Base-by-base conservation (phyloP, 2,113 vertebrate genomes). In the Anolis sagrei region DNA sequence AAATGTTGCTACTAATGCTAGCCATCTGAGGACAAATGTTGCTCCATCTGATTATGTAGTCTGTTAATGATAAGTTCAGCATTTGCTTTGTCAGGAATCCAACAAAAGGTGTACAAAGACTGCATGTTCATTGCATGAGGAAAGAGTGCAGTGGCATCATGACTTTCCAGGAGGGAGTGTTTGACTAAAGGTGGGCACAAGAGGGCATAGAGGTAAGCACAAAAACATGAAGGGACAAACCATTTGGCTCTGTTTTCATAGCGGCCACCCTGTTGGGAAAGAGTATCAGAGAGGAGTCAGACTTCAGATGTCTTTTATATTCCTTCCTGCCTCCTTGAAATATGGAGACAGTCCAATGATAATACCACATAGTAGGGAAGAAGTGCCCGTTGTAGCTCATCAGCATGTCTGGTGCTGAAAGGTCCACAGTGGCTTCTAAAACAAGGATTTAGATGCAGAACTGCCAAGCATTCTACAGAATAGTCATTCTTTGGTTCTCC, bases 71-170 rank as follows among this genome's bases (percentile, higher is more conserved):
- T 81, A 68, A 81, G 23, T 80, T 64, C 39, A 32, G 27, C 4
- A 27, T 81, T 81, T 81, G 79, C 19, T 49, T 81, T 81, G 79
- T 68, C 79, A 81, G 16, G 62, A 68, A 1, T 81, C 79, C 79
- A 81, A 79, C n/a, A 27, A n/a, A 44, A 27, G 39, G 39, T 48
- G 78, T 18, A 18, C 39, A 62, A 36, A 64, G 25, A 3, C n/a
- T n/a, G n/a, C n/a, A n/a, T n/a, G n/a, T n/a, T n/a, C n/a, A n/a
- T n/a, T n/a, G n/a, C n/a, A n/a, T n/a, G 7, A 29, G 25, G 25
- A 21, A 64, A 61, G 19, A 61, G 2, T 19, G 19, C 13, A 18
- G 19, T 13, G 34, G 21, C 32, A 78, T 44, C 19, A 62, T 34
- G n/a, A 79, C 36, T 21, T 39, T 39, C 54, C 36, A 34, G 11